Base-by-base conservation (phyloP, 2,797 vertebrate genomes). In the Myotis findleyi region DNA sequence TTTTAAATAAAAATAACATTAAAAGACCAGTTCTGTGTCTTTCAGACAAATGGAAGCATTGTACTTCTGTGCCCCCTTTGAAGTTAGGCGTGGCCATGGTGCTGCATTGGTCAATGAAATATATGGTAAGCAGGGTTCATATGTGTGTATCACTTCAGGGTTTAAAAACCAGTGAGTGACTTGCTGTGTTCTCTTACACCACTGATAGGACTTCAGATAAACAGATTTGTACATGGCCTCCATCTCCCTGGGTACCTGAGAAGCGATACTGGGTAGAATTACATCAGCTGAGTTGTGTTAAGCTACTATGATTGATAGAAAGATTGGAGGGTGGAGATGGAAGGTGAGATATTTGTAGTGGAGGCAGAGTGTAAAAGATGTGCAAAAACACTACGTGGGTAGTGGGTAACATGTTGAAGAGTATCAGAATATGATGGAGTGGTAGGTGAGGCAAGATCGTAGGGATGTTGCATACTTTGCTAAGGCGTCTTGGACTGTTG, bases 261-360 rank as follows among this genome's bases (percentile, higher is more conserved):
- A 86, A n/a, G 36, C 7, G 12, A 3, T 36, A 14, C 30, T 38
- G 3, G 53, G 4, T 21, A 47, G 49, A 89, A n/a, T 18, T 20
- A 1, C 10, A 44, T 0, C 0, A 0, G 9, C 25, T n/a, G 36
- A 23, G 8, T 21, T 47, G 30, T 18, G 4, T 53, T 47, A 49
- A 94, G 11, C 53, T 82, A 49, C 4, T 17, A 0, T 10, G 7
- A 44, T 18, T 75, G 17, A 36, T 69, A 10, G 38, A 75, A 82
- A 90, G 7, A 55, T 17, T 27, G 25, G 6, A 5, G 17, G 18
- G 3, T 57, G 49, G 49, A 33, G 18, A 36, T 25, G 4, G 14
- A 21, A 81, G 11, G 14, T 27, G 12, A 47, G 36, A 71, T 75
- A 25, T 1, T 36, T 44, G 41, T 30, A 80, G 36, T 27, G 75